Percentiles rank a stretch among this genome's conserved stretches.
These are phyloP conservation scores for Oreortyx pictus DNA, from an alignment of 2,797 vertebrate genomes.

Conservation along the genomic window DNA sequence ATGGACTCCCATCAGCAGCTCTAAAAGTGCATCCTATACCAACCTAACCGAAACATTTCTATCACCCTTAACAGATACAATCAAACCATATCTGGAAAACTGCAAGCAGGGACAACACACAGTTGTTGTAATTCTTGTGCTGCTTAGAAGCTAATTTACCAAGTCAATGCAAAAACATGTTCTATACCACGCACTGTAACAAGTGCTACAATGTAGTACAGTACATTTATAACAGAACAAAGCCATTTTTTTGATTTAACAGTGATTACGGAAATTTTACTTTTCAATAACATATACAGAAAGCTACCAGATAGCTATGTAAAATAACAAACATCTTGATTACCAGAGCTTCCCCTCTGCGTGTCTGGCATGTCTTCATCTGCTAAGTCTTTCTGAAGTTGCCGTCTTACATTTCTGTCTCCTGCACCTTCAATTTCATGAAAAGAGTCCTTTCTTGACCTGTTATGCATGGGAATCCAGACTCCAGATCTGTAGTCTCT, in stretches of 20 bases:
- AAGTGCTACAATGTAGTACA: background rate
- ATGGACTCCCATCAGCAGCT: background rate
- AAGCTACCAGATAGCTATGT: background rate
- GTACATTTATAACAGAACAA: background rate
- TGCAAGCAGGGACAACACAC: background rate
- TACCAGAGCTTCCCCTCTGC: slow-evolving; percentile 75
- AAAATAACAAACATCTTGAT: slow-evolving; percentile 37
- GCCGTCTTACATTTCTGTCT: slow-evolving; percentile 67
- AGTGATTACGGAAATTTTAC: background rate
- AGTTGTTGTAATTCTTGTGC: background rate
- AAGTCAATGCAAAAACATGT: background rate
- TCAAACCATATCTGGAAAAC: background rate
- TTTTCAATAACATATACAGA: background rate
- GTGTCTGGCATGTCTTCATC: slow-evolving; percentile 67
- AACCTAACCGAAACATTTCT: background rate
- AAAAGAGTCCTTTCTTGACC: slow-evolving; percentile 78
- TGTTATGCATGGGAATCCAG: slow-evolving; percentile 64
- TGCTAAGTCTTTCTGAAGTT: slow-evolving; percentile 71
- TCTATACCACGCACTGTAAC: background rate
- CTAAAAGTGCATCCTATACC: background rate
- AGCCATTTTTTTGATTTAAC: background rate
- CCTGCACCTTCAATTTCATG: slow-evolving; percentile 77
- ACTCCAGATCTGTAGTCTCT: slow-evolving; percentile 78
- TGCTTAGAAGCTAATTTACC: background rate
- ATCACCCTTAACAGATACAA: background rate